Percentiles rank a stretch among this genome's conserved stretches.
Evolutionary conservation across 2,888 invertebrate species (phyloP).

Genomic region (Plebejus anna): DNA sequence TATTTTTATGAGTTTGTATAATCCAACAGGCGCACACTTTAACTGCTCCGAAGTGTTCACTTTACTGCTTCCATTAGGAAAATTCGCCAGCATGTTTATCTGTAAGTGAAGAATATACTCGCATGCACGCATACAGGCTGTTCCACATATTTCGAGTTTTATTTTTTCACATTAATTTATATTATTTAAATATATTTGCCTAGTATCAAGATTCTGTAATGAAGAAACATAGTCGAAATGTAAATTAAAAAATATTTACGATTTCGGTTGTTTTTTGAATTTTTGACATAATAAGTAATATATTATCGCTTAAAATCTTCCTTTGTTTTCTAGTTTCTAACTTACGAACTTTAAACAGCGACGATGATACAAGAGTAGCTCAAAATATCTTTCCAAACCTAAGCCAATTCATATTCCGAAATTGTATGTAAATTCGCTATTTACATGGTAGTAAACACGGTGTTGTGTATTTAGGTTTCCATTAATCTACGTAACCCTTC

Average conservation of each 20-base stretch:
- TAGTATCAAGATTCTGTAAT: too few relatives aligned
- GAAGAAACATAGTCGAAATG: too few relatives aligned
- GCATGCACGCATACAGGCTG: not conserved
- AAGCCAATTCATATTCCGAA: not conserved
- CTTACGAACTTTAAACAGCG: not conserved
- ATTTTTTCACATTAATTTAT: not conserved
- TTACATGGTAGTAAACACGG: not conserved
- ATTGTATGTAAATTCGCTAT: slow-evolving; percentile 1
- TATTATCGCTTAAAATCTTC: not conserved
- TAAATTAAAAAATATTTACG: too few relatives aligned
- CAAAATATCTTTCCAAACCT: not conserved
- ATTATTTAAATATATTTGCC: too few relatives aligned
- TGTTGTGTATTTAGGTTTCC: slow-evolving; percentile 33
- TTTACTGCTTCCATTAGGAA: slow-evolving; percentile 73
- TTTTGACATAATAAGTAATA: too few relatives aligned
- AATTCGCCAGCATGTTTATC: slow-evolving; percentile 79
- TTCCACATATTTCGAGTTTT: not conserved
- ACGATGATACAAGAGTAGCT: not conserved
- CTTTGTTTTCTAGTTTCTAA: too few relatives aligned
- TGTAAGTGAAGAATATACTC: slow-evolving; percentile 66
- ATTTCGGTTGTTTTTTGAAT: not conserved
- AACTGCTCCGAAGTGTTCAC: slow-evolving; percentile 47
- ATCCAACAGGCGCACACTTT: slow-evolving; percentile 42
- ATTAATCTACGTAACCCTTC: slow-evolving; percentile 55
- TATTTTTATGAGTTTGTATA: slow-evolving; percentile 49